Base-by-base conservation (phyloP, 2,888 invertebrate species). In the Gasteruption jaculator region DNA sequence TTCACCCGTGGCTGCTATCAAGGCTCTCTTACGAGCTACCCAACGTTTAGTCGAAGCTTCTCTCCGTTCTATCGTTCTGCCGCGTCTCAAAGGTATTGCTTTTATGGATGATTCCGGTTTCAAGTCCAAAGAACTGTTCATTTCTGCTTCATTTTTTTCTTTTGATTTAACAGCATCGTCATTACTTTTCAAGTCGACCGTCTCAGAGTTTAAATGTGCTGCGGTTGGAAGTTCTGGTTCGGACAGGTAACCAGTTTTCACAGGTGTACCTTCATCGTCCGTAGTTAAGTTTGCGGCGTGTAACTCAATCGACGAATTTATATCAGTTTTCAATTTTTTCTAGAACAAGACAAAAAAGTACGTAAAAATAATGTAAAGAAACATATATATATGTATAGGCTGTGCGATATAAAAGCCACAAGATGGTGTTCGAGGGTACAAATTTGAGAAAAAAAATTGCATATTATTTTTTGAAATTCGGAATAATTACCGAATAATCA, bases 11-110 rank as follows among this genome's bases (percentile, higher is more conserved):
- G 67, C 66, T 4, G 63, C 69, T 18, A 67, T 47, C 3, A 68
- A 48, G 1, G 69, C 69, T 22, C 60, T 65, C 35, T 70, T 68
- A n/a, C 70, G 58, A 2, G 62, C 68, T 1, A 62, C 66, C 68
- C 69, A 71, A 21, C 70, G 64, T 46, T 65, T 65, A 0, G 68
- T 67, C 4, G 61, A 68, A 5, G 63, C 68, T 42, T 58, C 60
- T 16, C 69, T 53, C 21, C 60, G 53, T 12, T 65, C 62, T 0
- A 56, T 61, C 3, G 57, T 61, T 53, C 58, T 63, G 11, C 46
- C 52, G 5, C 61, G 60, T 43, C 54, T 56, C 1, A 41, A 50
- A 3, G 31, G 32, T n/a, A 48, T 15, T 5, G 38, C 19, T 27
- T 49, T 53, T n/a, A n/a, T n/a, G n/a, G n/a, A n/a, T n/a, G n/a